A percentile compares a stretch with the other conserved stretches of the same genome.
These are phyloP conservation scores for Trematomus bernacchii DNA, from an alignment of 2,797 vertebrate genomes.

Conservation along the genomic window DNA sequence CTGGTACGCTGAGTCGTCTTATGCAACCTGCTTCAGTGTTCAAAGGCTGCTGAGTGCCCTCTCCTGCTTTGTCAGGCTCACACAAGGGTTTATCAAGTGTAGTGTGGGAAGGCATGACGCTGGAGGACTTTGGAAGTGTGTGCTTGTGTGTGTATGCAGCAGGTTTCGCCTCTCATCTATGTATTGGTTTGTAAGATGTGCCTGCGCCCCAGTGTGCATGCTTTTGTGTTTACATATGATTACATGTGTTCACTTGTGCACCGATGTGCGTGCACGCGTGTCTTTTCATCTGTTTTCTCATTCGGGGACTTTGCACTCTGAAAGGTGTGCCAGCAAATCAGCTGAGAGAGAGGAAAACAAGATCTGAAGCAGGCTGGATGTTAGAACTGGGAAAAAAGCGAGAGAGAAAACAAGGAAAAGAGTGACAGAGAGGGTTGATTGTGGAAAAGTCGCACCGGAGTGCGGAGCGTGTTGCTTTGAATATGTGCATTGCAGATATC, in stretches of 20 bases:
- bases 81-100: conserved; percentile 77
- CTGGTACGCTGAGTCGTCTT: conserved; percentile 56
- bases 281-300: conserved; percentile 55
- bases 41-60: conserved; percentile 79
- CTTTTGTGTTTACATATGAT: conserved; percentile 56
- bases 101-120: conserved; percentile 62
- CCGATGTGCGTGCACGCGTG: conserved; percentile 33
- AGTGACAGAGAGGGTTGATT: conserved; percentile 23
- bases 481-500: conserved; percentile 68
- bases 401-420: conserved; percentile 53
- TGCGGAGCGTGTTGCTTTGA: conserved; percentile 58
- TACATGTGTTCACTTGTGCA: conserved; percentile 44
- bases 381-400: conserved; percentile 60
- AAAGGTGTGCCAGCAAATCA: conserved; percentile 80
- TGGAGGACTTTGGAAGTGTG: conserved; percentile 66
- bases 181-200: conserved; percentile 13
- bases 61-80: conserved; percentile 78
- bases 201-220: conserved; percentile 28
- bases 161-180: conserved; percentile 20
- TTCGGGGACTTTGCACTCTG: conserved; percentile 77
- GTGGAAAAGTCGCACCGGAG: conserved; percentile 49
- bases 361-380: conserved; percentile 53
- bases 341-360: conserved; percentile 75
- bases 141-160: conserved; percentile 38
- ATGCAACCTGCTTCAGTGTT: conserved; percentile 72